Conservation (phyloP, 2,113 vertebrate species). For the Nothocercus julius region DNA sequence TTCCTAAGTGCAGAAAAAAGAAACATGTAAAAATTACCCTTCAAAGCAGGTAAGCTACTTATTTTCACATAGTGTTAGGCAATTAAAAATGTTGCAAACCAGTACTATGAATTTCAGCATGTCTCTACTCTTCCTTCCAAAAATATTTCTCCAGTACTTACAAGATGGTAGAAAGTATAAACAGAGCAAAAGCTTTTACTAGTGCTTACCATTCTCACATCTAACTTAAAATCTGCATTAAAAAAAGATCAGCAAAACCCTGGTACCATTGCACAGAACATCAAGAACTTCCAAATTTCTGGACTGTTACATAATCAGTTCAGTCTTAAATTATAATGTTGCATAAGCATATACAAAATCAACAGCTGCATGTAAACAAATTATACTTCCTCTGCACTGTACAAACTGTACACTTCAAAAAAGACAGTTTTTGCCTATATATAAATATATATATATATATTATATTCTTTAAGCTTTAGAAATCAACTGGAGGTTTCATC, state of each 20-base stretch:
- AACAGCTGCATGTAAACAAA: slow-evolving; percentile 20
- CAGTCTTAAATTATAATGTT: not conserved
- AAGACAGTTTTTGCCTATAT: not conserved
- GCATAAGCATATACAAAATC: not conserved
- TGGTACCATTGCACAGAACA: not conserved
- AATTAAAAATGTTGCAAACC: slow-evolving; percentile 24
- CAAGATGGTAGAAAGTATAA: not conserved
- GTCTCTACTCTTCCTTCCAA: not conserved
- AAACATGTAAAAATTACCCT: slow-evolving; percentile 1
- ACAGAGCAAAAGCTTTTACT: not conserved
- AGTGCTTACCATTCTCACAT: not conserved
- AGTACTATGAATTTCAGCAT: not conserved
- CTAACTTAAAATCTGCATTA: not conserved
- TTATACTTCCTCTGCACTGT: slow-evolving; percentile 8
- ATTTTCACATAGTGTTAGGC: slow-evolving; percentile 29
- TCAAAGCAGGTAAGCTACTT: slow-evolving; percentile 51
- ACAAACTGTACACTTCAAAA: not conserved
- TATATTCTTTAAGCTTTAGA: not conserved
- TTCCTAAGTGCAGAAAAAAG: not conserved
- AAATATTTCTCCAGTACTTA: not conserved
- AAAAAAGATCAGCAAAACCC: not conserved
- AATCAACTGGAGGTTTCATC: slow-evolving; percentile 53
- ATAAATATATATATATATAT: not conserved
- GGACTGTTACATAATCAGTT: not conserved
- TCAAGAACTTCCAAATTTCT: not conserved